Conservation (phyloP, 2,888 invertebrate genomes). For the Listrodromus nycthemerus region DNA sequence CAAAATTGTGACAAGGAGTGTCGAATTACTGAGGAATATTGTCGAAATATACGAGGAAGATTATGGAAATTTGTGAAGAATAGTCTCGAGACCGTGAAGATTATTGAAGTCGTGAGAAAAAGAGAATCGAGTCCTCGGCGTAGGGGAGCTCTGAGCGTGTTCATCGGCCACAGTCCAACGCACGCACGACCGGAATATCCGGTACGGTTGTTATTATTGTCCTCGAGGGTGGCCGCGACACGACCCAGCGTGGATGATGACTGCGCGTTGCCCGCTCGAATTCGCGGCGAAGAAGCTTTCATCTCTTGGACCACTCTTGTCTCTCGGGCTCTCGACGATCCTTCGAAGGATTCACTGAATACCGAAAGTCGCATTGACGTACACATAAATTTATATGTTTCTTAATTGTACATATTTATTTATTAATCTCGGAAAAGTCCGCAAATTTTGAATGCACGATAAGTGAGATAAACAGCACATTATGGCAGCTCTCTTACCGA, state of each 20-base stretch:
- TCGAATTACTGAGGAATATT: too few relatives aligned
- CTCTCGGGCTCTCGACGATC: neutral
- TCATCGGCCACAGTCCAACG: neutral
- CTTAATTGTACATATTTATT: neutral
- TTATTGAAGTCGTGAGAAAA: neutral
- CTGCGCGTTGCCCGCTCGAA: slow-evolving; percentile 1
- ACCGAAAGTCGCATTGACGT: neutral
- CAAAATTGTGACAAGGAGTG: too few relatives aligned
- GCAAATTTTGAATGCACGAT: neutral
- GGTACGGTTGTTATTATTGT: neutral
- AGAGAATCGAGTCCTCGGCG: neutral
- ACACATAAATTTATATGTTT: neutral
- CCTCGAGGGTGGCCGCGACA: neutral
- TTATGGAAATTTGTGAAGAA: neutral
- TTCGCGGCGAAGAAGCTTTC: slow-evolving; percentile 10
- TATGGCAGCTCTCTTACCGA: slow-evolving; percentile 42
- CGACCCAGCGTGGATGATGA: too few relatives aligned
- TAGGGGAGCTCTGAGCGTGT: neutral
- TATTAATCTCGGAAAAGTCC: neutral
- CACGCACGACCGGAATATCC: neutral
- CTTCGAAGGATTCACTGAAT: neutral
- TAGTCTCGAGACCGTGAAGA: too few relatives aligned
- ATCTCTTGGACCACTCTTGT: neutral
- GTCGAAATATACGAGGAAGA: slow-evolving; percentile 6
- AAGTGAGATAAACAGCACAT: slow-evolving; percentile 48